phyloP scores from a whole-genome alignment of 37 sponge, comb jelly and placozoan genomes.

The Haliclona indistincta region DNA sequence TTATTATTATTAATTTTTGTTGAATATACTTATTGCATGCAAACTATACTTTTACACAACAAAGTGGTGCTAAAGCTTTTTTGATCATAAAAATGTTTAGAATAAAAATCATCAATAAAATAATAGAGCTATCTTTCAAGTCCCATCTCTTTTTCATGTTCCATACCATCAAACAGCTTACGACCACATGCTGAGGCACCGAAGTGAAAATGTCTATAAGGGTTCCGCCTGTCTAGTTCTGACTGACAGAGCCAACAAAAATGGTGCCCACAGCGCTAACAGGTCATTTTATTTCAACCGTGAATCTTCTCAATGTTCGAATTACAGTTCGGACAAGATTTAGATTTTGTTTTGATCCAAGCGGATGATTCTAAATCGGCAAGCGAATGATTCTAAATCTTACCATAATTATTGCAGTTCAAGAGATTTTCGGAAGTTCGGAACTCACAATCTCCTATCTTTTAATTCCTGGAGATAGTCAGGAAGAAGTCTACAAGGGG shows the following conservation, averaged over 20 bases:
- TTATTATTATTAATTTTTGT: too few relatives aligned
- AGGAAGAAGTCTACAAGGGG: constrained; percentile 50
- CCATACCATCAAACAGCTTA: constrained; percentile 79
- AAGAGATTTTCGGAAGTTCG: constrained; percentile 28
- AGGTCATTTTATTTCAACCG: constrained; percentile 91
- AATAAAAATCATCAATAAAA: too few relatives aligned
- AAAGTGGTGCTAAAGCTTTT: too few relatives aligned
- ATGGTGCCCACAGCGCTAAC: constrained; percentile 55
- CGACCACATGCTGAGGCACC: constrained; percentile 55
- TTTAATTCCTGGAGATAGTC: constrained; percentile 43
- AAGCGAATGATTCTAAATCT: constrained; percentile 20
- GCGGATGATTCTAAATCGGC: constrained; percentile 53
- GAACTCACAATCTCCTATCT: too few relatives aligned
- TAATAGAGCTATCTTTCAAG: too few relatives aligned
- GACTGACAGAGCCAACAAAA: constrained; percentile 89
- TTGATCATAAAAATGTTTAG: too few relatives aligned
- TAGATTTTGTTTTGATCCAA: constrained; percentile 73
- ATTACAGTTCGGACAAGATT: constrained; percentile 72
- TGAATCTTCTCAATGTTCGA: constrained; percentile 71
- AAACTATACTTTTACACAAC: too few relatives aligned
- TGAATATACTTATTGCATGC: too few relatives aligned
- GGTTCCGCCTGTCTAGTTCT: constrained; percentile 37
- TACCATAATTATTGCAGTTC: constrained; percentile 70
- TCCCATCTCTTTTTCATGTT: constrained; percentile 31
- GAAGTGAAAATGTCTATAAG: constrained; percentile 70